Base-by-base conservation (phyloP, 2,797 vertebrate genomes). In the Diplodus puntazzo region DNA sequence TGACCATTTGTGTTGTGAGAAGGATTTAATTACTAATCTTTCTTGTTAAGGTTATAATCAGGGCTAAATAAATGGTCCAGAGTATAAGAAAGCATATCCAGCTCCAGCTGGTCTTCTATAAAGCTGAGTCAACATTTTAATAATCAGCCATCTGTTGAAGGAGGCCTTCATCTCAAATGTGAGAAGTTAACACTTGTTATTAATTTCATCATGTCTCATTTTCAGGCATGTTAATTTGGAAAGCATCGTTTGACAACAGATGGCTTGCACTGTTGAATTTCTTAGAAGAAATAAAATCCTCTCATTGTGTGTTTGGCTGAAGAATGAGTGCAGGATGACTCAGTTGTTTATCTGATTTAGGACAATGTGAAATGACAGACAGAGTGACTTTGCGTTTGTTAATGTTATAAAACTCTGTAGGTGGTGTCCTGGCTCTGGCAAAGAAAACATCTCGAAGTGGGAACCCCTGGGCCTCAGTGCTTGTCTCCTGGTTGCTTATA, bases 401-500 rank as follows among this genome's bases (percentile, higher is more conserved):
- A 60, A 73, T 80, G 63, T 71, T 65, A 3, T 61, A 53, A 48
- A 75, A 58, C 55, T 85, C 42, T 60, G 30, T 66, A 97, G 96
- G 96, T n/a, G 67, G 95, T 6, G 81, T 94, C 55, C 86, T 97
- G 77, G 91, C 94, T 7, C 92, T 94, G 0, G 95, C 92, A 0
- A 96, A 90, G 80, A 93, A 93, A n/a, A 95, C 95, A 0, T 96
- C 95, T 64, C 79, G 14, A 13, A 94, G 91, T 9, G 96, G 96
- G 7, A 97, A 97, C 81, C 96, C 96, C 30, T 96, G 96, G 96
- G 95, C 93, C 9, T 96, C 96, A 0, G 96, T 96, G 58, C 90
- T 97, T 0, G 94, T 95, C 67, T 96, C 96, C 42, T 97, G 96
- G 96, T 87, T 92, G 52, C 92, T 97, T 3, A 95, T 94, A 4